Conservation (phyloP, 2,797 vertebrate genomes). For the Sebastes alutus region DNA sequence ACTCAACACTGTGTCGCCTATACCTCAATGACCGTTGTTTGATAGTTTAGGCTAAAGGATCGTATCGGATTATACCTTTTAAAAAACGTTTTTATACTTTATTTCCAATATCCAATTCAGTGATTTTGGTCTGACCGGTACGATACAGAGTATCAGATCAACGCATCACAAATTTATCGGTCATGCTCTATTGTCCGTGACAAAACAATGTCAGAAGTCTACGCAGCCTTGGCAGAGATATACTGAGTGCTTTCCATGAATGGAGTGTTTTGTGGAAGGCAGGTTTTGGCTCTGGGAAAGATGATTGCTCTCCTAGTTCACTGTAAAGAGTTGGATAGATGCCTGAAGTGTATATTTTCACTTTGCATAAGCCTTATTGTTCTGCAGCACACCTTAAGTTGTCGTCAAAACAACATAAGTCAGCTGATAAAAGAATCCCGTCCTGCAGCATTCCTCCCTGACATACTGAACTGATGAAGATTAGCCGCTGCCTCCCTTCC, state of each 20-base stretch:
- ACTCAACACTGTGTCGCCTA: no score
- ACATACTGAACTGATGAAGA: constrained; percentile 23
- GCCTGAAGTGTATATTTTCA: background rate
- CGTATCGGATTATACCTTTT: no score
- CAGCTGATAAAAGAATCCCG: constrained; percentile 27
- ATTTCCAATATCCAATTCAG: no score
- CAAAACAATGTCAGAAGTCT: background rate
- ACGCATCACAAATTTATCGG: background rate
- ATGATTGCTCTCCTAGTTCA: background rate
- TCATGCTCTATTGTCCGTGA: background rate
- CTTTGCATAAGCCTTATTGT: background rate
- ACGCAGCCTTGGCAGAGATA: background rate
- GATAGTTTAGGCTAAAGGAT: no score
- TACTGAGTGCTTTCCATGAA: background rate
- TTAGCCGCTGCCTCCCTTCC: background rate
- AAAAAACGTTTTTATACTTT: no score
- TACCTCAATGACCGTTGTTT: no score
- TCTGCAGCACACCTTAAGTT: background rate
- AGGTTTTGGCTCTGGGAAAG: background rate
- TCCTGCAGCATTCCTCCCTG: constrained; percentile 52
- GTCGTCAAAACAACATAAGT: background rate
- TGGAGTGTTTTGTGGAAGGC: background rate
- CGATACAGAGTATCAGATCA: no score
- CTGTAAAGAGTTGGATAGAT: background rate
- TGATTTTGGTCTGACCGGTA: no score